Conservation (phyloP, 2,113 vertebrate genomes). For the Gymnocephalus cernua region DNA sequence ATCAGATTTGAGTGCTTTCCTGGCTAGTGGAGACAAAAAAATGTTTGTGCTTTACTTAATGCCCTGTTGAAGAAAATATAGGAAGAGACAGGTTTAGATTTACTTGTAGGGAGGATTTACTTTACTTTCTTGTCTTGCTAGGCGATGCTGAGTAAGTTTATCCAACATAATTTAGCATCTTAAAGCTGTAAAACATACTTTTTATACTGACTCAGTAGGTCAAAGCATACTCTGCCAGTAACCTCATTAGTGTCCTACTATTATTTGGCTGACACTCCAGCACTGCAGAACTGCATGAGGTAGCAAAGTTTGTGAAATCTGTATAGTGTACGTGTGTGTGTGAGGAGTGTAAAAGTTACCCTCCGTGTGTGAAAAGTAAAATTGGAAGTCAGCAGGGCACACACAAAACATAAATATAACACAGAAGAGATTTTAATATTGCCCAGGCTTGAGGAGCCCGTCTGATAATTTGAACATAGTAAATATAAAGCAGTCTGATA, state of each 20-base stretch:
- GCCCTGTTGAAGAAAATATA: not conserved
- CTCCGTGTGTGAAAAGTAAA: constrained; percentile 57
- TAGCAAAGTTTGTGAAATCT: constrained; percentile 11
- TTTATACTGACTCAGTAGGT: constrained; percentile 19
- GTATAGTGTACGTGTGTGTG: constrained; percentile 30
- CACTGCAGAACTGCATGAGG: constrained; percentile 50
- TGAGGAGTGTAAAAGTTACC: constrained; percentile 40
- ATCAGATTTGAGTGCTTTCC: constrained; percentile 9
- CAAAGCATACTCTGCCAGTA: constrained; percentile 47
- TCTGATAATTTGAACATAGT: constrained; percentile 13
- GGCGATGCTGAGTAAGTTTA: not conserved
- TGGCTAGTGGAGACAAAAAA: not conserved
- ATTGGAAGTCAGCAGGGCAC: constrained; percentile 58
- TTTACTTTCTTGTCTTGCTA: not conserved
- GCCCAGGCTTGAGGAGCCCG: not conserved
- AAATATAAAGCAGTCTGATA: not conserved
- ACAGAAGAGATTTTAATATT: constrained; percentile 9
- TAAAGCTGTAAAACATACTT: not conserved
- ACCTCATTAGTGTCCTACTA: constrained; percentile 40
- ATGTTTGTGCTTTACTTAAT: not conserved
- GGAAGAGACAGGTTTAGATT: not conserved
- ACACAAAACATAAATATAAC: not conserved
- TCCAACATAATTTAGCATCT: not conserved
- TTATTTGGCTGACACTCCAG: constrained; percentile 54
- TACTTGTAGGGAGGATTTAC: too few species aligned